A percentile compares a stretch with the other conserved stretches of the same genome.
Conservation (phyloP, 2,888 invertebrate species). For the Ceramica pisi region DNA sequence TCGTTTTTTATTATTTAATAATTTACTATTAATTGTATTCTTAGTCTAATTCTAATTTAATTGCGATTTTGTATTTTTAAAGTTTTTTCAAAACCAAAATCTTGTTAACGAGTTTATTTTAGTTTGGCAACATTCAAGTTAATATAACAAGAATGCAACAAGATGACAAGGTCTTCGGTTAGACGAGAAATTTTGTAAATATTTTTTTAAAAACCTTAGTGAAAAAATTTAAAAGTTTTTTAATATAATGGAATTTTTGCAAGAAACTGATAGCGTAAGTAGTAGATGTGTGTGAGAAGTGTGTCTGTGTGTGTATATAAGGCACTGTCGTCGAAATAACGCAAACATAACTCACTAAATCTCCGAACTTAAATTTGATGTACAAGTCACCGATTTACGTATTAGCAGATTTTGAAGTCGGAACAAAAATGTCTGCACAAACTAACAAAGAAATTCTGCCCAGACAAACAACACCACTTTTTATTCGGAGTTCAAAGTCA, state of each 20-base stretch:
- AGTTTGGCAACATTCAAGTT: slow-evolving; percentile 64
- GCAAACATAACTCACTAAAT: background rate
- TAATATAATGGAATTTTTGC: slow-evolving; percentile 75
- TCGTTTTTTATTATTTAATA: slow-evolving; percentile 27
- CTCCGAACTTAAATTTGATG: background rate
- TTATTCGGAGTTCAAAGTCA: no score
- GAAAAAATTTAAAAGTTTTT: slow-evolving; percentile 71
- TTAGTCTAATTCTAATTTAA: slow-evolving; percentile 37
- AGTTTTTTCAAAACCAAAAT: slow-evolving; percentile 8
- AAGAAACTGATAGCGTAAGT: slow-evolving; percentile 75
- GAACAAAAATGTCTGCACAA: no score
- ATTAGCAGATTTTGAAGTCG: no score
- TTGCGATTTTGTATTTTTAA: slow-evolving; percentile 25
- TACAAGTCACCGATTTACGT: no score
- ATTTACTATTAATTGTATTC: slow-evolving; percentile 33
- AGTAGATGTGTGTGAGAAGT: slow-evolving; percentile 60
- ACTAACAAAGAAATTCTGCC: no score
- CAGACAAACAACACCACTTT: no score
- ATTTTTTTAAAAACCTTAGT: slow-evolving; percentile 78
- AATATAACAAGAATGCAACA: slow-evolving; percentile 60
- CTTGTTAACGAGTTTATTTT: slow-evolving; percentile 8
- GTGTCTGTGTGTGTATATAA: slow-evolving; percentile 54
- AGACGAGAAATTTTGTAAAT: slow-evolving; percentile 79
- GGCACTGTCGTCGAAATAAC: slow-evolving; percentile 31
- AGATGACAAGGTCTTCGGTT: slow-evolving; percentile 57